Evolutionary conservation across 2,888 invertebrate genomes (phyloP).

Genomic region (Campopleginae sp.): DNA sequence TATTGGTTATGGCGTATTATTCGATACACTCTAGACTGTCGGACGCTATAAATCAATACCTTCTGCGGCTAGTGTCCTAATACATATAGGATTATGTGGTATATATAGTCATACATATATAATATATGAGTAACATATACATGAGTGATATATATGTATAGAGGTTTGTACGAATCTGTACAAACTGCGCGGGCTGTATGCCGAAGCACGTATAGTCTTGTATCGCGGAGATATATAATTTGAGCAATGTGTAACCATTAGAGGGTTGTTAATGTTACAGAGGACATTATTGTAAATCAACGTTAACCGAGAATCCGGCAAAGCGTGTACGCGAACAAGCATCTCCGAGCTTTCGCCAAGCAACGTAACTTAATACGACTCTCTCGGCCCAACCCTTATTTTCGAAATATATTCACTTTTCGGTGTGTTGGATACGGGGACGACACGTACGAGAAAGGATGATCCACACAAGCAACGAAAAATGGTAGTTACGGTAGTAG

Average conservation of each 20-base stretch:
- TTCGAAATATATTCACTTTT: constrained; percentile 15
- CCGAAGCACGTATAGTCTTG: constrained; percentile 40
- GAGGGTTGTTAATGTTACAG: constrained; percentile 78
- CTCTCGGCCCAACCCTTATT: constrained; percentile 53
- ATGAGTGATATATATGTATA: constrained; percentile 1
- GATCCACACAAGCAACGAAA: neutral
- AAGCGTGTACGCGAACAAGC: constrained; percentile 68
- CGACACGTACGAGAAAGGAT: neutral
- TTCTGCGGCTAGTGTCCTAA: constrained; percentile 54
- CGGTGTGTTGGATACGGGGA: neutral
- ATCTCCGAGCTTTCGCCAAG: constrained; percentile 74
- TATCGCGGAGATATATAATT: constrained; percentile 73
- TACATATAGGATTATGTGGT: constrained; percentile 43
- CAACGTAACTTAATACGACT: constrained; percentile 73
- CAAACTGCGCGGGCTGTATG: constrained; percentile 28
- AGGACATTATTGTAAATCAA: constrained; percentile 81
- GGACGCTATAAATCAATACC: constrained; percentile 74
- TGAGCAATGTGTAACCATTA: constrained; percentile 80
- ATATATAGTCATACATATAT: constrained; percentile 40
- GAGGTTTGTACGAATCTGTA: constrained; percentile 59
- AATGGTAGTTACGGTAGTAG: neutral
- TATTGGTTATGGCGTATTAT: constrained; percentile 67
- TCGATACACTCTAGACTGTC: constrained; percentile 66
- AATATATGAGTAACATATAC: constrained; percentile 65
- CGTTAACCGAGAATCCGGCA: constrained; percentile 76